Conservation (phyloP, 2,888 invertebrate species). For the Saturnia japonica region DNA sequence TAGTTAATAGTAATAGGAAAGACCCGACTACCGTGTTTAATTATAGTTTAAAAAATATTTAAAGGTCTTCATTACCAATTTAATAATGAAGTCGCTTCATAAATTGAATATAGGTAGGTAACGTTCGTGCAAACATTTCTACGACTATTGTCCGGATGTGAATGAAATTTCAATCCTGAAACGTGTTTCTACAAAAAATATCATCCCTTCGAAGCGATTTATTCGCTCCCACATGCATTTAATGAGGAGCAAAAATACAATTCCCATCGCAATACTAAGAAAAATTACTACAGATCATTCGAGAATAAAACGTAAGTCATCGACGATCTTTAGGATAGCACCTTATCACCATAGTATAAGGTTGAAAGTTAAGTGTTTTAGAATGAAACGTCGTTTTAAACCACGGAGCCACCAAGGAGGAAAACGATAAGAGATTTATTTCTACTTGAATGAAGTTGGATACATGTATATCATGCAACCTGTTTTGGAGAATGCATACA, state of each 20-base stretch:
- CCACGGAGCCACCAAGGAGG: background rate
- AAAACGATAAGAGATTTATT: slow-evolving; percentile 13
- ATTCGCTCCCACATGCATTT: slow-evolving; percentile 47
- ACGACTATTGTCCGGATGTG: background rate
- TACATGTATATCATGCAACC: slow-evolving; percentile 39
- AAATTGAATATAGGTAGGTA: background rate
- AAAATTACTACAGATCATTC: slow-evolving; percentile 38
- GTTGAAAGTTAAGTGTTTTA: background rate
- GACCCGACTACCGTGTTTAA: too few relatives aligned
- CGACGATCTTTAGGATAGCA: background rate
- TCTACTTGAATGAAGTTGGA: slow-evolving; percentile 34
- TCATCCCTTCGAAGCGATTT: slow-evolving; percentile 23
- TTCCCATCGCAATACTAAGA: slow-evolving; percentile 45
- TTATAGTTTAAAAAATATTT: too few relatives aligned
- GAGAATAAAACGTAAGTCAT: background rate
- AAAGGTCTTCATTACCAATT: background rate
- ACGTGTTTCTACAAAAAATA: background rate
- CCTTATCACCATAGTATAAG: accelerated
- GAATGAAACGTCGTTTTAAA: background rate
- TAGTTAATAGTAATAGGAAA: too few relatives aligned
- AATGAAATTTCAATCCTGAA: background rate
- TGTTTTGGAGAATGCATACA: slow-evolving; percentile 32
- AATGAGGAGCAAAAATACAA: slow-evolving; percentile 47
- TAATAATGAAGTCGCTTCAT: background rate
- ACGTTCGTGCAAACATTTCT: background rate